Conservation (phyloP, 2,113 vertebrate genomes). For the Hassar affinis region DNA sequence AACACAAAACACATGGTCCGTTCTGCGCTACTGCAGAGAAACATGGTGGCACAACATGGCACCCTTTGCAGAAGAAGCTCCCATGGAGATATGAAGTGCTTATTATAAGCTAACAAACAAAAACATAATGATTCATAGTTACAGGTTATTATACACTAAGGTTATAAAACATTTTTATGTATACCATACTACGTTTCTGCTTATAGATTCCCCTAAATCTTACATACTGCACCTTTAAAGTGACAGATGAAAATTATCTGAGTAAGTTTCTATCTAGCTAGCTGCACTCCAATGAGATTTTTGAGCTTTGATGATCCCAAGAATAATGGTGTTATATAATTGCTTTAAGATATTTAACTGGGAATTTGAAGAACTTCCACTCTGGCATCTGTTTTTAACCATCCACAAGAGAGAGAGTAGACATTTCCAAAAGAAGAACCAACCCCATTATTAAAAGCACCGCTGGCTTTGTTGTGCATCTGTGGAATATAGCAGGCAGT, state of each 20-base stretch:
- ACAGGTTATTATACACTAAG: too few relatives aligned
- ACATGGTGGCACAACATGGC: too few relatives aligned
- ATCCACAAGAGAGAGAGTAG: background rate
- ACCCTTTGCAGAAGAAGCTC: too few relatives aligned
- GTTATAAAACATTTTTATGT: too few relatives aligned
- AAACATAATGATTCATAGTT: too few relatives aligned
- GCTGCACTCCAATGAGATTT: background rate
- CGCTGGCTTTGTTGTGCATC: conserved; percentile 14
- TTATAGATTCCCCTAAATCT: too few relatives aligned
- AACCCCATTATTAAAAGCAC: background rate
- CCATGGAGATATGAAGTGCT: too few relatives aligned
- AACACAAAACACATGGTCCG: too few relatives aligned
- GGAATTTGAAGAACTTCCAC: background rate
- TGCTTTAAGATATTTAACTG: conserved; percentile 8
- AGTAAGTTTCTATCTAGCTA: background rate
- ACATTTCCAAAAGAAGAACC: conserved; percentile 11
- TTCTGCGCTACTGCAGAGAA: too few relatives aligned
- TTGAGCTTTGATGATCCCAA: background rate
- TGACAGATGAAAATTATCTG: background rate
- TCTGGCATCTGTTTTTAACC: background rate
- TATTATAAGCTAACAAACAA: too few relatives aligned
- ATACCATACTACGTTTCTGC: too few relatives aligned
- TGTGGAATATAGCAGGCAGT: conserved; percentile 23
- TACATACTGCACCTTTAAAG: background rate
- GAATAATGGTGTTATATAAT: background rate